phyloP scores from a whole-genome alignment of 2,888 invertebrate genomes.

The Apoda limacodes region DNA sequence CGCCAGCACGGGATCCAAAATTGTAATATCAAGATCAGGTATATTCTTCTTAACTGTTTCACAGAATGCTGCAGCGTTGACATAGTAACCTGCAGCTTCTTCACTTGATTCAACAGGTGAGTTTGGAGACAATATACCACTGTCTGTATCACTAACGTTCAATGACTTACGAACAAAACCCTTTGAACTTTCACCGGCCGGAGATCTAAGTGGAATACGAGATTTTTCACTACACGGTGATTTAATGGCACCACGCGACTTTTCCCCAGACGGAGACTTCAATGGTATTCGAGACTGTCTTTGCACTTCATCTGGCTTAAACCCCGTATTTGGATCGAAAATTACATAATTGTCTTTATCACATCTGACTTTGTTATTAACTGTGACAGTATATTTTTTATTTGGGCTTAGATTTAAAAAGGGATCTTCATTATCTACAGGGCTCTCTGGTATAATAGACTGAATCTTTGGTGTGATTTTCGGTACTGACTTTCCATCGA shows the following conservation, averaged over 20 bases:
- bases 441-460: conserved; percentile 64
- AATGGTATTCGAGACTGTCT: conserved; percentile 36
- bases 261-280: conserved; percentile 39
- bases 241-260: conserved; percentile 44
- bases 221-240: conserved; percentile 50
- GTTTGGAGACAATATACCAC: conserved; percentile 73
- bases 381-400: conserved; percentile 65
- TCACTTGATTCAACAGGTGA: conserved; percentile 69
- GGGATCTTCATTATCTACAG: conserved; percentile 59
- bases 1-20: conserved; percentile 51
- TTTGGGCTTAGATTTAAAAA: conserved; percentile 61
- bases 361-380: conserved; percentile 62
- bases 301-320: conserved; percentile 36
- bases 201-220: conserved; percentile 44
- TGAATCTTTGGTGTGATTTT: conserved; percentile 64
- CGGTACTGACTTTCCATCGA: conserved; percentile 56
- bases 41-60: conserved; percentile 42
- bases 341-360: conserved; percentile 67
- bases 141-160: conserved; percentile 72
- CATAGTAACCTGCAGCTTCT: conserved; percentile 42
- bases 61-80: conserved; percentile 52
- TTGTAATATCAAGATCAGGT: conserved; percentile 46
- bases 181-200: conserved; percentile 39
- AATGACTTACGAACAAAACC: conserved; percentile 43
- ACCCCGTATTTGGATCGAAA: conserved; percentile 62